phyloP scores from a whole-genome alignment of 2,113 vertebrate species.

The Puma concolor region DNA sequence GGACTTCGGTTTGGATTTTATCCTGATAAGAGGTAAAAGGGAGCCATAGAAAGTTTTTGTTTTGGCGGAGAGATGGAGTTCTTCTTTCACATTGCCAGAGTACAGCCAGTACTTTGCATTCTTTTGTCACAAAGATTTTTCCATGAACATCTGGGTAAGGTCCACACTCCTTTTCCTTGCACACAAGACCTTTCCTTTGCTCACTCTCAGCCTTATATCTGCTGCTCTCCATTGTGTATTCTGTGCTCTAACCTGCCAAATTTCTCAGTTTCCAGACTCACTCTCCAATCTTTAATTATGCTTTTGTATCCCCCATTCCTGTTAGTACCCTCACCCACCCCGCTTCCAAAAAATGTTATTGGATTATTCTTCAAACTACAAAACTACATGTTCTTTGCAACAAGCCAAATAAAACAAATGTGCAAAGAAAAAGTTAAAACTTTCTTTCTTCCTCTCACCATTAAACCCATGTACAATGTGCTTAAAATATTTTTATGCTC shows the following conservation, averaged over 20 bases:
- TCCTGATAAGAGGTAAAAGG: not conserved
- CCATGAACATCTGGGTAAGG: not conserved
- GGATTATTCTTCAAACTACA: not conserved
- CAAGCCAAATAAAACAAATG: not conserved
- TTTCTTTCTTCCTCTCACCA: not conserved
- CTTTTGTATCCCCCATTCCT: not conserved
- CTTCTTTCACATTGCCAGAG: not conserved
- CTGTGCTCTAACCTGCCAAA: no score
- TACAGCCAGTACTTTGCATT: not conserved
- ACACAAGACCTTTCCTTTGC: not conserved
- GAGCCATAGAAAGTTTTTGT: not conserved
- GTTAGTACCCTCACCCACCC: not conserved
- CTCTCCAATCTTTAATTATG: not conserved
- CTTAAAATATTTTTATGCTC: not conserved
- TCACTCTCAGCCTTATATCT: not conserved
- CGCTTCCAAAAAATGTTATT: not conserved
- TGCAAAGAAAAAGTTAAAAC: not conserved
- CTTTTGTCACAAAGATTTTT: not conserved
- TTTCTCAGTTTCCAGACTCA: not conserved
- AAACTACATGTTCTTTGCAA: not conserved
- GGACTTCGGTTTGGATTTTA: conserved; percentile 40
- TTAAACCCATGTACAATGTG: not conserved
- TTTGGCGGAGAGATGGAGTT: not conserved
- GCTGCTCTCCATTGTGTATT: not conserved
- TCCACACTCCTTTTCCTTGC: not conserved